A percentile compares a stretch with the other conserved stretches of the same genome.
These are phyloP conservation scores for Caracal caracal DNA, from an alignment of 2,113 vertebrate genomes.

Conservation along the genomic window DNA sequence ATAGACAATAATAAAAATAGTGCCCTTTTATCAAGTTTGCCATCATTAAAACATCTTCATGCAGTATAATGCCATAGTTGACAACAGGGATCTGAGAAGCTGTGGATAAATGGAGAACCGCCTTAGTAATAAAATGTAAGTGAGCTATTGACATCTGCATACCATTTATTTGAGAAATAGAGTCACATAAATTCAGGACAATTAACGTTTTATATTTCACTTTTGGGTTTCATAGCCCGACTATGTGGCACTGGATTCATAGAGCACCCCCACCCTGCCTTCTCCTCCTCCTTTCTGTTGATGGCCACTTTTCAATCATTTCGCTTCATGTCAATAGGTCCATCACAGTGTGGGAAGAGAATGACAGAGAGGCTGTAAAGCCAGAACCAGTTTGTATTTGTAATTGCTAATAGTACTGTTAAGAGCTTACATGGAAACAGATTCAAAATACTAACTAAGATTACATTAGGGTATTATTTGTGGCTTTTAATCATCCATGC, in stretches of 20 bases:
- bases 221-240: neutral
- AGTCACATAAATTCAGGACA: neutral
- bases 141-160: neutral
- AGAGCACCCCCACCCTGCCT: accelerated
- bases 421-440: neutral
- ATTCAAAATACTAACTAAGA: neutral
- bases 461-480: neutral
- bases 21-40: neutral
- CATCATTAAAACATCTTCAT: neutral
- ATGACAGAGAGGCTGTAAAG: neutral
- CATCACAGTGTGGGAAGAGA: neutral
- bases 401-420: neutral
- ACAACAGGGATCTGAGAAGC: neutral
- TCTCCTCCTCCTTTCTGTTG: neutral
- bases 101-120: neutral
- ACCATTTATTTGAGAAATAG: neutral
- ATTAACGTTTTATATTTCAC: neutral
- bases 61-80: neutral
- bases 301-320: neutral
- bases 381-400: neutral
- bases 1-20: neutral
- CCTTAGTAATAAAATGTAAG: neutral
- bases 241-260: neutral
- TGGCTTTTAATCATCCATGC: neutral
- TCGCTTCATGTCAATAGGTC: neutral